Percentiles rank a stretch among this genome's conserved stretches.
These are phyloP conservation scores for Siniperca undulata DNA, from an alignment of 2,797 vertebrate species.

Conservation along the genomic window DNA sequence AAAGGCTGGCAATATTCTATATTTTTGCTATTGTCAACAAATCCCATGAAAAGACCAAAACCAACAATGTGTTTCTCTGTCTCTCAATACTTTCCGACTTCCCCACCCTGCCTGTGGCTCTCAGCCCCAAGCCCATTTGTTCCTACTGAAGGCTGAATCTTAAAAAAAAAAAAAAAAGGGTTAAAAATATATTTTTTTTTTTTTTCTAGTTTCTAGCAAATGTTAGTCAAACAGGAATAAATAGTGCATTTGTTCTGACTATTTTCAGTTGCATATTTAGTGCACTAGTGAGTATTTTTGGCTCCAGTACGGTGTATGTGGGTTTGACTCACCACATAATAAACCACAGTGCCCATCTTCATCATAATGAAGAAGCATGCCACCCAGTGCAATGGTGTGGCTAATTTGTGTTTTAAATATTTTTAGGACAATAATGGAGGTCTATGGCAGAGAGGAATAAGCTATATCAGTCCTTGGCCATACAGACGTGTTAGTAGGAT, in stretches of 20 bases:
- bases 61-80: not conserved
- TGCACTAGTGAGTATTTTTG: not conserved
- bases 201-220: not conserved
- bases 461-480: not conserved
- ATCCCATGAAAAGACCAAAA: slow-evolving; percentile 1
- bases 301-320: not conserved
- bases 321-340: slow-evolving; percentile 9
- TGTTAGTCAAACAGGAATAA: not conserved
- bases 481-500: not conserved
- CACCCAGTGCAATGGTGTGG: not conserved
- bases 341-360: not conserved
- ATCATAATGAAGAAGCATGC: not conserved
- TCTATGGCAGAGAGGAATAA: not conserved
- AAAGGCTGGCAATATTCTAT: not conserved
- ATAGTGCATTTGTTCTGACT: not conserved
- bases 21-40: slow-evolving; percentile 2
- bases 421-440: not conserved
- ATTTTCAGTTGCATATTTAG: slow-evolving; percentile 23
- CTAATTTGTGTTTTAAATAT: not conserved
- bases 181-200: not conserved
- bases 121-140: not conserved
- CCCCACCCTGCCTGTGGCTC: not conserved
- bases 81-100: not conserved
- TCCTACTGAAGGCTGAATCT: not conserved
- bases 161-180: too few species aligned